Evolutionary conservation across 2,888 invertebrate species (phyloP).

Genomic region (Pristionchus fissidentatus): DNA sequence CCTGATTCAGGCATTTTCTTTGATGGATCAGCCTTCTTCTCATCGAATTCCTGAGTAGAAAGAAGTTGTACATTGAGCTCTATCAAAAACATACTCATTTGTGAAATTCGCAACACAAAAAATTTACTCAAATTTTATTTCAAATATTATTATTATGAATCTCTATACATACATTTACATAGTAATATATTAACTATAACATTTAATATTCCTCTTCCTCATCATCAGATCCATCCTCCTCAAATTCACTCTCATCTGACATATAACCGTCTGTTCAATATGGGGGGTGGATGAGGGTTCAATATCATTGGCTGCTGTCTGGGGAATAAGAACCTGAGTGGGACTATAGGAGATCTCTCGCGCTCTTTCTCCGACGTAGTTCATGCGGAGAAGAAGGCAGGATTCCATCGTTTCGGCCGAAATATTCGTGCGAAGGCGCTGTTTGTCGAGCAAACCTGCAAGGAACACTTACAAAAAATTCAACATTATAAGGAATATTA

Average conservation of each 20-base stretch:
- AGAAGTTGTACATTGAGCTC: no score
- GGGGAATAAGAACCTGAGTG: neutral
- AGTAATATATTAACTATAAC: neutral
- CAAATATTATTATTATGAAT: no score
- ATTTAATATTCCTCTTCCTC: neutral
- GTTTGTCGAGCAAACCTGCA: neutral
- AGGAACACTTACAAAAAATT: neutral
- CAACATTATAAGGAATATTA: no score
- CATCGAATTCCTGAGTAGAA: no score
- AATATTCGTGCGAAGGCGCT: neutral
- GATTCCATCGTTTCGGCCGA: neutral
- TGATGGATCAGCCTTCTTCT: no score
- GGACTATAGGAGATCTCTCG: neutral
- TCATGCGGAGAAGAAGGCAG: neutral
- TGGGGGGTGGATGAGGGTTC: neutral
- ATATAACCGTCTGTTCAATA: neutral
- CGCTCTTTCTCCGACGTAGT: constrained; percentile 2
- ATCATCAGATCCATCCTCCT: neutral
- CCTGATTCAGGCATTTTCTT: neutral
- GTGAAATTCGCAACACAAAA: no score
- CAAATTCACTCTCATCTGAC: neutral
- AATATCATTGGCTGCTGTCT: neutral
- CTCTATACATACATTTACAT: no score
- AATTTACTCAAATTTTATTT: no score
- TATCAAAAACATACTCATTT: no score